These are phyloP conservation scores for Xiphophorus couchianus DNA, from an alignment of 2,113 vertebrate species.

Conservation along the genomic window DNA sequence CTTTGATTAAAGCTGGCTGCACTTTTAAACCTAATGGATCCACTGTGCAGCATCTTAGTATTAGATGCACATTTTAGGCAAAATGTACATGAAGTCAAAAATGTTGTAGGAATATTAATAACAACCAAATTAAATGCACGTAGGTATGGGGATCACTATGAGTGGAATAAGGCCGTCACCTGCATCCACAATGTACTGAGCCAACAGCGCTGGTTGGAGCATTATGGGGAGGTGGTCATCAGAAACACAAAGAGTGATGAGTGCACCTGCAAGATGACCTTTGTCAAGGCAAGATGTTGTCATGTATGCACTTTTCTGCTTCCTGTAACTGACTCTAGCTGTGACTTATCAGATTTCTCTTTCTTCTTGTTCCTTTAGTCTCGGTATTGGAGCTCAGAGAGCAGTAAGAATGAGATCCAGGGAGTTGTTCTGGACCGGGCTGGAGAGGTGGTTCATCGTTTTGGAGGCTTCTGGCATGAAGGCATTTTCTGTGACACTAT, in stretches of 20 bases:
- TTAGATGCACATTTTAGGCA: too few species aligned
- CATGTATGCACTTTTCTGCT: neutral
- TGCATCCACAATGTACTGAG: constrained; percentile 95
- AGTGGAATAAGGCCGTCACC: constrained; percentile 94
- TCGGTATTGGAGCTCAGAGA: constrained; percentile 86
- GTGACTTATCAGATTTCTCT: too few species aligned
- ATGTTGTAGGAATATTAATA: neutral
- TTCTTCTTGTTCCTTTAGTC: constrained; percentile 71
- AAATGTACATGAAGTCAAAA: neutral
- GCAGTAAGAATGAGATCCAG: constrained; percentile 88
- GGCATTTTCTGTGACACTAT: constrained; percentile 88
- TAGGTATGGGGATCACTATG: constrained; percentile 90
- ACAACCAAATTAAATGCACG: neutral
- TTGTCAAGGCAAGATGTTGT: constrained; percentile 84
- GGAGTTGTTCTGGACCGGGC: constrained; percentile 85
- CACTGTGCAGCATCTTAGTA: too few species aligned
- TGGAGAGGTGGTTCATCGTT: constrained; percentile 87
- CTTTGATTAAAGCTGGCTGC: too few species aligned
- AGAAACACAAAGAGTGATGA: constrained; percentile 82
- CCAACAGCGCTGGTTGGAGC: constrained; percentile 90
- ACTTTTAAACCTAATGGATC: too few species aligned
- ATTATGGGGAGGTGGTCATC: constrained; percentile 92
- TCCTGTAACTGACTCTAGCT: neutral
- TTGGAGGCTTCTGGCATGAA: constrained; percentile 91
- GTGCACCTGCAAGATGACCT: constrained; percentile 92